Evolutionary conservation across 1,140 invertebrate species (phyloP).

Genomic region (Halyomorpha halys): DNA sequence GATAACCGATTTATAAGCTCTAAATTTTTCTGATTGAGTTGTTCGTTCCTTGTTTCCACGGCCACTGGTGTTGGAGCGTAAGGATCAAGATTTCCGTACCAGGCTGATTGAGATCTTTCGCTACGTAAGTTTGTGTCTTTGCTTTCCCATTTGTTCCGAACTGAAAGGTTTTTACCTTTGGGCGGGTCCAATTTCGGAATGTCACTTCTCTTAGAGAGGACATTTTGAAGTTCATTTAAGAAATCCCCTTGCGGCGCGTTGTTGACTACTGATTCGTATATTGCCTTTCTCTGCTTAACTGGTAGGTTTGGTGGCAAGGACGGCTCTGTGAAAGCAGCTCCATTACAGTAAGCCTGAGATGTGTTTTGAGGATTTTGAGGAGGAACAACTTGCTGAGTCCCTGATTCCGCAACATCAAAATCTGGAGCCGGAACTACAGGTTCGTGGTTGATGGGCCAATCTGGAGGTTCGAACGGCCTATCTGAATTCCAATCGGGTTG

Average conservation of each 20-base stretch:
- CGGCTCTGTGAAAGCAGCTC: neutral
- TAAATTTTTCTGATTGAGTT: slow-evolving; percentile 1
- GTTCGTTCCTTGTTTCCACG: neutral
- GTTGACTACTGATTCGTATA: neutral
- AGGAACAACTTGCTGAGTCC: neutral
- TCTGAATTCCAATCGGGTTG: slow-evolving; percentile 38
- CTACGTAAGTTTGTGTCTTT: neutral
- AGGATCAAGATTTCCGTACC: neutral
- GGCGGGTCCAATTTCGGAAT: neutral
- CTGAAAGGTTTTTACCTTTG: neutral
- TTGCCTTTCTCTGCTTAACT: neutral
- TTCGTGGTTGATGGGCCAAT: slow-evolving; percentile 29
- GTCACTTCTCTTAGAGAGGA: neutral
- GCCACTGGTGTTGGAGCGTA: neutral
- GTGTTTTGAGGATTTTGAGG: neutral
- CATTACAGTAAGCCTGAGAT: neutral
- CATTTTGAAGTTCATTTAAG: neutral
- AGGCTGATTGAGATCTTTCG: neutral
- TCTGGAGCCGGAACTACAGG: slow-evolving; percentile 4
- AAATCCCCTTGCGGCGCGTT: neutral
- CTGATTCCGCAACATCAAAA: neutral
- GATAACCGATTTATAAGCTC: neutral
- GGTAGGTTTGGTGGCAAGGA: neutral
- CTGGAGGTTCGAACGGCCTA: slow-evolving; percentile 33
- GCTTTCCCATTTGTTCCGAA: slow-evolving; percentile 1